Percentiles rank a stretch among this genome's conserved stretches.
phyloP scores from a whole-genome alignment of 2,113 vertebrate genomes.

The Chlamydotis undulata region DNA sequence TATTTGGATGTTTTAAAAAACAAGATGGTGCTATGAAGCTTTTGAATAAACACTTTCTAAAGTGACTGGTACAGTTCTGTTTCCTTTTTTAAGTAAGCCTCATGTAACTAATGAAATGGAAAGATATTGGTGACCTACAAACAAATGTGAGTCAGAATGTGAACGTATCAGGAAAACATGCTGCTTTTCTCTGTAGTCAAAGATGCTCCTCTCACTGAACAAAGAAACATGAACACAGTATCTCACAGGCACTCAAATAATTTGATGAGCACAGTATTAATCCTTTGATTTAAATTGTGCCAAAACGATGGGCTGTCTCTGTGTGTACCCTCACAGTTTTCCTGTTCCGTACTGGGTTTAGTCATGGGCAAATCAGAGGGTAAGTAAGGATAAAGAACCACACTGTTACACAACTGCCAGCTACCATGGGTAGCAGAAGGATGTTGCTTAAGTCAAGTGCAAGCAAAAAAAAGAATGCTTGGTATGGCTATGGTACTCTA shows the following conservation, averaged over 20 bases:
- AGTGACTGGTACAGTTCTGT: slow-evolving; percentile 43
- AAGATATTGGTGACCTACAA: background rate
- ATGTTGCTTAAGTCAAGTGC: background rate
- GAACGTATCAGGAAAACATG: background rate
- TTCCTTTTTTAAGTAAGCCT: background rate
- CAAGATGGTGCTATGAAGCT: slow-evolving; percentile 84
- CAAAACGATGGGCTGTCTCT: background rate
- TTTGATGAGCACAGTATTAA: background rate
- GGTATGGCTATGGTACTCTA: background rate
- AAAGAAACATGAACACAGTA: background rate
- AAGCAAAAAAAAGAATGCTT: background rate
- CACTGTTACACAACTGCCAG: background rate
- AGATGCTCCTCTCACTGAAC: background rate
- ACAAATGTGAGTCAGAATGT: background rate
- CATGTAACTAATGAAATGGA: background rate
- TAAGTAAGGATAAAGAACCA: background rate
- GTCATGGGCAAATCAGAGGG: background rate
- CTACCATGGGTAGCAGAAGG: background rate
- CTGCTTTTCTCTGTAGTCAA: background rate
- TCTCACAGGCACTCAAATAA: background rate
- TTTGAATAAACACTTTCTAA: slow-evolving; percentile 83
- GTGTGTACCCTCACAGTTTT: background rate
- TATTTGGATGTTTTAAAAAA: slow-evolving; percentile 73
- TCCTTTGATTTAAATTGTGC: background rate
- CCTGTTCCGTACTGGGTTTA: background rate